A percentile compares a stretch with the other conserved stretches of the same genome.
These are phyloP conservation scores for Macrosoma leucophasiata DNA, from an alignment of 2,888 invertebrate species.

Conservation along the genomic window DNA sequence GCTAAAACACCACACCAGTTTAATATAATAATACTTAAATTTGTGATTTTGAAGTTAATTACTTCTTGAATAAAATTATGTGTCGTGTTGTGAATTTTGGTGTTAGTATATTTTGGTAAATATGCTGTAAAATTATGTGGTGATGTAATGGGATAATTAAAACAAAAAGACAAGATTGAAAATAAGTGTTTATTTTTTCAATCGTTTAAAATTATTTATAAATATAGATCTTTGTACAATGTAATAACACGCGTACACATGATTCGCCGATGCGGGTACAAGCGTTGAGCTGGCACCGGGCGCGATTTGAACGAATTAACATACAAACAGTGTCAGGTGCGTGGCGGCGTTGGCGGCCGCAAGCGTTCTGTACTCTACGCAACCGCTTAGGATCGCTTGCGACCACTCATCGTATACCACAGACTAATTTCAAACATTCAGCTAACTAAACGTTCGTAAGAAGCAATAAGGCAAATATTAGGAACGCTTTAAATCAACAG, in stretches of 20 bases:
- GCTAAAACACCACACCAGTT: no score
- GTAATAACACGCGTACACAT: slow-evolving; percentile 59
- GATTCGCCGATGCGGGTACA: slow-evolving; percentile 39
- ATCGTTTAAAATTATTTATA: slow-evolving; percentile 71
- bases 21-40: no score
- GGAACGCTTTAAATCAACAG: slow-evolving; percentile 42
- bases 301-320: slow-evolving; percentile 16
- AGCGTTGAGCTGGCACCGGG: slow-evolving; percentile 44
- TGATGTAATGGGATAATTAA: no score
- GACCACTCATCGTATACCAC: slow-evolving; percentile 5
- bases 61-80: no score
- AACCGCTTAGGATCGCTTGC: no score
- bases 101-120: no score
- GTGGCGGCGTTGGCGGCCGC: slow-evolving; percentile 17
- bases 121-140: no score
- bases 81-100: no score
- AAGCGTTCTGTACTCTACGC: slow-evolving; percentile 18
- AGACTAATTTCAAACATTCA: slow-evolving; percentile 12
- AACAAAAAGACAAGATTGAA: no score
- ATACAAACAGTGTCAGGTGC: slow-evolving; percentile 10
- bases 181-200: slow-evolving; percentile 73
- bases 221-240: slow-evolving; percentile 74
- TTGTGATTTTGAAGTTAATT: no score
- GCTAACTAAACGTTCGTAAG: slow-evolving; percentile 20
- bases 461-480: slow-evolving; percentile 34